Evolutionary conservation across 2,888 invertebrate genomes (phyloP).

Genomic region (Acanthosepion lycidas): DNA sequence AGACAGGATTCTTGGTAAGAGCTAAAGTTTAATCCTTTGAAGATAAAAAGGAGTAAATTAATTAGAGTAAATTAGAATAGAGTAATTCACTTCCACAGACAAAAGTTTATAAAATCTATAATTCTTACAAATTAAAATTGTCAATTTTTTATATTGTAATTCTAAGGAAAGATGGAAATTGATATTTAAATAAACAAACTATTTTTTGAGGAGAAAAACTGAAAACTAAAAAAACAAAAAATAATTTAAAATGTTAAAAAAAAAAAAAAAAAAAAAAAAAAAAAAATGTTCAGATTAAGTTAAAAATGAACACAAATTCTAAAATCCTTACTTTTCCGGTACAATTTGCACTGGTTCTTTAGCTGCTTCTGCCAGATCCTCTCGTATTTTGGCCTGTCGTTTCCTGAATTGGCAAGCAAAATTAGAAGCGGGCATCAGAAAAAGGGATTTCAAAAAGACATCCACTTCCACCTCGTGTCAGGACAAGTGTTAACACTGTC

Average conservation of each 20-base stretch:
- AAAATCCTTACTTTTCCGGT: slow-evolving; percentile 55
- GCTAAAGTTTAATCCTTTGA: no score
- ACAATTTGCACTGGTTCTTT: slow-evolving; percentile 77
- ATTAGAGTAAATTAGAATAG: no score
- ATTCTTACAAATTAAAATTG: no score
- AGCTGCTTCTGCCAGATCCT: slow-evolving; percentile 93
- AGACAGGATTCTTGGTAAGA: no score
- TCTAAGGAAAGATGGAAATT: no score
- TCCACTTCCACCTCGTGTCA: neutral
- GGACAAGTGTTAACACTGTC: neutral
- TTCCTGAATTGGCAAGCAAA: slow-evolving; percentile 78
- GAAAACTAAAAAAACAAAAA: neutral
- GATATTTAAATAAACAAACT: no score
- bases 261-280: neutral
- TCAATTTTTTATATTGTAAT: no score
- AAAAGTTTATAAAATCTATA: no score
- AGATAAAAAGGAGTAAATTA: no score
- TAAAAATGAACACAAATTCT: neutral
- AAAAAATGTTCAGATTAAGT: neutral
- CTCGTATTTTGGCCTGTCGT: slow-evolving; percentile 89
- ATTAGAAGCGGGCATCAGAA: neutral
- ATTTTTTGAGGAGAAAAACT: no score
- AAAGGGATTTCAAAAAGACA: slow-evolving; percentile 12
- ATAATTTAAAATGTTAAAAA: neutral
- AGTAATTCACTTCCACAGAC: no score